A percentile compares a stretch with the other conserved stretches of the same genome.
These are phyloP conservation scores for Pseudomyrmex flavicornis DNA, from an alignment of 1,140 invertebrate genomes.

Conservation along the genomic window DNA sequence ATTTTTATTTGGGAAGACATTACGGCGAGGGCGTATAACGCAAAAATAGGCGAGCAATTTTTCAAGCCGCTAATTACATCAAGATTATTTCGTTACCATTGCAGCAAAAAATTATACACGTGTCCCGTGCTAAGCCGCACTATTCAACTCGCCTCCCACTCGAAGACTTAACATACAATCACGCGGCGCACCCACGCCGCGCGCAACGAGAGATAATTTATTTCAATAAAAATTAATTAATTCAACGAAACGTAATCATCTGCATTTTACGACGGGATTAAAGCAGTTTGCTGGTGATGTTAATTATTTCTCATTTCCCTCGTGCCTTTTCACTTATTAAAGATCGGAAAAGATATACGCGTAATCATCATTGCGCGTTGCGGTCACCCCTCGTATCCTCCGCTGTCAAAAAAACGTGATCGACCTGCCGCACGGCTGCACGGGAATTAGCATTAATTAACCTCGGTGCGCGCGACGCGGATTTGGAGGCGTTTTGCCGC, in stretches of 20 bases:
- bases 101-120: constrained; percentile 54
- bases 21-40: constrained; percentile 24
- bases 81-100: constrained; percentile 58
- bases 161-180: constrained; percentile 66
- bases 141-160: constrained; percentile 46
- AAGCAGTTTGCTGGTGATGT: constrained; percentile 21
- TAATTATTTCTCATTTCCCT: constrained; percentile 40
- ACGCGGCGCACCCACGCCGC: constrained; percentile 4
- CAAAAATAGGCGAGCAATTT: constrained; percentile 40
- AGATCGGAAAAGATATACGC: constrained; percentile 9
- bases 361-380: not conserved
- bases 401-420: not conserved
- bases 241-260: constrained; percentile 22
- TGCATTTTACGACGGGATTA: constrained; percentile 23
- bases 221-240: constrained; percentile 60
- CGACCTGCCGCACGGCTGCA: not conserved
- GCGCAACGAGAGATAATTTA: constrained; percentile 12
- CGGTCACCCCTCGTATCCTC: not conserved
- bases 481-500: constrained; percentile 25
- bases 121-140: constrained; percentile 36
- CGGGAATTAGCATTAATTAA: constrained; percentile 55
- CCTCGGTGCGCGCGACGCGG: not conserved
- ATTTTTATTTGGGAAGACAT: constrained; percentile 51
- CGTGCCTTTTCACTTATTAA: constrained; percentile 22
- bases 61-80: constrained; percentile 48